Percentiles rank a stretch among this genome's conserved stretches.
phyloP scores from a whole-genome alignment of 2,113 vertebrate species.

The Petroica traversi region DNA sequence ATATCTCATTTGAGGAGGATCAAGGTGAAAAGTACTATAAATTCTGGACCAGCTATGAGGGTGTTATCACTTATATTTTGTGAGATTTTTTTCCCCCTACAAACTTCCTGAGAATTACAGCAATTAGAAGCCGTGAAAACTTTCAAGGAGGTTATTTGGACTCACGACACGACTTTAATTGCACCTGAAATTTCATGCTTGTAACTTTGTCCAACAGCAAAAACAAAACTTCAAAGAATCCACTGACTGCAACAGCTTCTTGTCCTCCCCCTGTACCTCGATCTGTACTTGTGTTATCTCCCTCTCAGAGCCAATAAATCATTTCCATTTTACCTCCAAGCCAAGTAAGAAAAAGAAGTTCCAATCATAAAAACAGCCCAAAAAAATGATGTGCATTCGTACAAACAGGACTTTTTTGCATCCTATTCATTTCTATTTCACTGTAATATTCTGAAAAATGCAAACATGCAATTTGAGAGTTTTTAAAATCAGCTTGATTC shows the following conservation, averaged over 20 bases:
- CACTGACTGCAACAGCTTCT: neutral
- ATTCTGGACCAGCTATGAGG: neutral
- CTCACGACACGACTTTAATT: neutral
- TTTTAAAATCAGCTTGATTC: neutral
- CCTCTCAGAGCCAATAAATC: conserved; percentile 37
- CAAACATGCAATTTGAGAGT: neutral
- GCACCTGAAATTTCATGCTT: neutral
- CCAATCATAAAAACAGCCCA: conserved; percentile 26
- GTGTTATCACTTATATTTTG: accelerated
- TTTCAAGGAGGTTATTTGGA: neutral
- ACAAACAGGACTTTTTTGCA: neutral
- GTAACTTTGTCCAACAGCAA: conserved; percentile 3
- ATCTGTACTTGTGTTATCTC: neutral
- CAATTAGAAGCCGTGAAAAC: neutral
- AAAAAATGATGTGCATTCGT: conserved; percentile 20
- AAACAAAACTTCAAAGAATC: neutral
- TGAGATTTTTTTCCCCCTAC: neutral
- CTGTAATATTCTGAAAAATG: neutral
- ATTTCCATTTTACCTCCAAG: conserved; percentile 52
- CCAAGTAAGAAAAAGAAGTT: conserved; percentile 43
- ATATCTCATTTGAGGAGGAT: neutral
- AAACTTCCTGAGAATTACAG: neutral
- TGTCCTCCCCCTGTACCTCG: neutral
- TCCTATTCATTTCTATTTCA: conserved; percentile 6
- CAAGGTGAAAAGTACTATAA: neutral